Conservation (phyloP, 2,113 vertebrate species). For the Gambusia holbrooki region DNA sequence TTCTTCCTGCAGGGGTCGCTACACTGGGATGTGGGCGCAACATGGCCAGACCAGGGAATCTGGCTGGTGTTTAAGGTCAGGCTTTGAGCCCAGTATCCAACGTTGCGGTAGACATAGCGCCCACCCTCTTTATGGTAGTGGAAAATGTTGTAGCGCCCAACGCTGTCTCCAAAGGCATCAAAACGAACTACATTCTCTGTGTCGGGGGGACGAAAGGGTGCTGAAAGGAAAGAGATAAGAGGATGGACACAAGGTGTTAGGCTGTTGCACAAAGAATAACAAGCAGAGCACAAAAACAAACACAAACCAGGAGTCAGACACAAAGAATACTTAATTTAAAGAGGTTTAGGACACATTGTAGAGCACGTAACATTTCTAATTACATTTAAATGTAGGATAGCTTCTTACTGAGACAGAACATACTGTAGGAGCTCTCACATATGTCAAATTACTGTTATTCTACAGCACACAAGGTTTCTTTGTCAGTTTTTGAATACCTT, state of each 20-base stretch:
- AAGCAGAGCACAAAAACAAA: not conserved
- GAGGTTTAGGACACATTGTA: not conserved
- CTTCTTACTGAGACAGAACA: no score
- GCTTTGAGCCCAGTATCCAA: conserved; percentile 95
- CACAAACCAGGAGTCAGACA: not conserved
- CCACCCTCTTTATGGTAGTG: conserved; percentile 86
- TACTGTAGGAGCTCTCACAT: no score
- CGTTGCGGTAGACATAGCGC: conserved; percentile 89
- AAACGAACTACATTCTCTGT: conserved; percentile 89
- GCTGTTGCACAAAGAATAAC: not conserved
- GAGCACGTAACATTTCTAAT: no score
- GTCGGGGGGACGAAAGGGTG: conserved; percentile 93
- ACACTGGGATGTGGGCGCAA: conserved; percentile 91
- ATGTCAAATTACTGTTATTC: no score
- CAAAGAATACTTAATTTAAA: not conserved
- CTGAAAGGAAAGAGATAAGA: conserved; percentile 67
- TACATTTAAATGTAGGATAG: no score
- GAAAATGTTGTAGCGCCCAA: conserved; percentile 98
- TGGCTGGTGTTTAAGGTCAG: conserved; percentile 88
- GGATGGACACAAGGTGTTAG: conserved; percentile 3
- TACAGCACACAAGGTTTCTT: no score
- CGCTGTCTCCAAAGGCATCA: conserved; percentile 91
- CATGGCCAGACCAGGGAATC: conserved; percentile 86
- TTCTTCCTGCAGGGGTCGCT: conserved; percentile 96
- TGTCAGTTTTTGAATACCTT: no score